phyloP scores from a whole-genome alignment of 92 coral and sea anemone species.

The Zoanthus gigantus region DNA sequence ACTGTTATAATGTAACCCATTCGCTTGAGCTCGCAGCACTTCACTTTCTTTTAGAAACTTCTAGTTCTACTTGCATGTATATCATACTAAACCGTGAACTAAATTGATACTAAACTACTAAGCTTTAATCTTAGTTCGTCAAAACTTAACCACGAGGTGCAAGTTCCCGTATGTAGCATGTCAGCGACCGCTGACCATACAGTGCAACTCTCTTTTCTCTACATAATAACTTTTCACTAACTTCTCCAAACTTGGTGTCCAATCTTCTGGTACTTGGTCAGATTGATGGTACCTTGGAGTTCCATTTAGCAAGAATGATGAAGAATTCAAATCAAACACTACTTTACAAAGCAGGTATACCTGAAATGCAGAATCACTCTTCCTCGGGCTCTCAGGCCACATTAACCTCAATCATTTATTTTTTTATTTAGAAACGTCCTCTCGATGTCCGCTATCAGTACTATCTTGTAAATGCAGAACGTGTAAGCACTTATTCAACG shows the following conservation, averaged over 20 bases:
- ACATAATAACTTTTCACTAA: slow-evolving; percentile 44
- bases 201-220: neutral
- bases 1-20: no score
- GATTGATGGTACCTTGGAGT: slow-evolving; percentile 43
- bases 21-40: no score
- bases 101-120: no score
- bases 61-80: no score
- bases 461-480: slow-evolving; percentile 50
- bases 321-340: neutral
- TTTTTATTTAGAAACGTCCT: slow-evolving; percentile 54
- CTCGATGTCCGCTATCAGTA: slow-evolving; percentile 56
- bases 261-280: slow-evolving; percentile 11
- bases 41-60: no score
- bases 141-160: no score
- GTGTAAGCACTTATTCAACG: slow-evolving; percentile 33
- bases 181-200: no score
- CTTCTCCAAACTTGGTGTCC: slow-evolving; percentile 50
- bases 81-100: no score
- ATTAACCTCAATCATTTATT: slow-evolving; percentile 40
- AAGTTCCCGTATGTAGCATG: no score
- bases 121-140: no score
- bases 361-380: neutral
- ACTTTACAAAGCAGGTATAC: slow-evolving; percentile 43
- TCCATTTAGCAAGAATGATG: slow-evolving; percentile 68
- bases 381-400: slow-evolving; percentile 53